Base-by-base conservation (phyloP, 2,797 vertebrate genomes). In the Moxostoma hubbsi region DNA sequence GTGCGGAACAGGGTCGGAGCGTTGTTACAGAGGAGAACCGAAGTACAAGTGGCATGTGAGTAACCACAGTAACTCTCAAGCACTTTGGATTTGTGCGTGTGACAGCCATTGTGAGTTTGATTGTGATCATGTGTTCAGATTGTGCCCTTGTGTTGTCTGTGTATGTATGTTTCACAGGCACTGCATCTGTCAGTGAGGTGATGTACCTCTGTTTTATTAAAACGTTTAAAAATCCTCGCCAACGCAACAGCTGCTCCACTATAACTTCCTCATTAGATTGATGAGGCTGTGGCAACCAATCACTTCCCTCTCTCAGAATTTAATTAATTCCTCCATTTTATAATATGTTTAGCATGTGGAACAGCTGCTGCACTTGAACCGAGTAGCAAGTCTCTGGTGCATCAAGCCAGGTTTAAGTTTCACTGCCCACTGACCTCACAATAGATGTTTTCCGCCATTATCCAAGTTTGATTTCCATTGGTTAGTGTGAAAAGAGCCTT, bases 1-100 rank as follows among this genome's bases (percentile, higher is more conserved):
- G 97, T 99, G 86, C 93, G 97, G 69, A 99, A 99, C 87, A 92
- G 98, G 8, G 96, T 99, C 82, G 98, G 98, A 6, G 97, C 98
- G 0, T 92, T 99, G 81, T 92, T 99, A 62, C 98, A 99, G 94
- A 92, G 96, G 82, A 95, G 96, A 82, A 99, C 97, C 0, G 96
- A 99, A 88, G 96, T 99, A 70, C 97, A 98, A 88, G 97, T 99
- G 93, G 97, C 97, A 90, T 99, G 98, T 99, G 90, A 98, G 98
- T 97, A 92, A 66, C 2, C 0, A 16, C 13, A 24, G 47, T 5
- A 24, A 24, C 50, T 68, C 46, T 47, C 10, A 7, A 54, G 16
- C 49, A 54, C 9, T 66, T 13, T 43, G 24, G 8, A 47, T 66
- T 57, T 73, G 5, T 18, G 11, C 51, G 61, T 61, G 24, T 59